Base-by-base conservation (phyloP, 2,888 invertebrate species). In the Folsomia candida region DNA sequence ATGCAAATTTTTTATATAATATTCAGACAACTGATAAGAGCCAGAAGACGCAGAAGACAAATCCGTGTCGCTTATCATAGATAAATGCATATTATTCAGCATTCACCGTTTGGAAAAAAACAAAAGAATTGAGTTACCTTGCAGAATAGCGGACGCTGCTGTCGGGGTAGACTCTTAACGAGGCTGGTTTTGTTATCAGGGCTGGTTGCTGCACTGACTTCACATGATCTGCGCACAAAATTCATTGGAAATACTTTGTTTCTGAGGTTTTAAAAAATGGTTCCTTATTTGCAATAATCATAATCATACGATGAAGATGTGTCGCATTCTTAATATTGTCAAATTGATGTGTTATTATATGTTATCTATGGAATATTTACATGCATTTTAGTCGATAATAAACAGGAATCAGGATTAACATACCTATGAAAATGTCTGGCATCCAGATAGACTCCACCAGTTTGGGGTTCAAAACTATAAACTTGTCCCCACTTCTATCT, bases 121-220 rank as follows among this genome's bases (percentile, higher is more conserved):
- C n/a, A n/a, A n/a, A n/a, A n/a, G n/a, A n/a, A n/a, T n/a, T n/a
- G n/a, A n/a, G n/a, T 69, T 74, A 80, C 80, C 80, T 79, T 4
- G 79, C 80, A 9, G 80, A 80, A 66, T 80, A 80, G 27, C 80
- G 73, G 6, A 80, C 76, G n/a, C 74, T 69, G 60, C 76, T 78
- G 59, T 79, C 78, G 28, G 79, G 79, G 69, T 80, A 80, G 22
- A 80, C 78, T 51, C 80, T 70, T 58, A 80, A 71, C 9, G 79
- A 79, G 0, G 80, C 80, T 22, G 80, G 80, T 68, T 79, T 77
- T 0, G 78, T 73, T 28, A 80, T 75, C 51, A 80, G 70, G 18
- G 78, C 73, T 29, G 79, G 80, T 58, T 76, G 77, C 18, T 74
- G 59, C 4, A 80, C 78, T 25, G 71, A 69, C 65, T 80, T 80